Conservation (phyloP, 1,140 invertebrate genomes). For the Pseudomyrmex pallidus region DNA sequence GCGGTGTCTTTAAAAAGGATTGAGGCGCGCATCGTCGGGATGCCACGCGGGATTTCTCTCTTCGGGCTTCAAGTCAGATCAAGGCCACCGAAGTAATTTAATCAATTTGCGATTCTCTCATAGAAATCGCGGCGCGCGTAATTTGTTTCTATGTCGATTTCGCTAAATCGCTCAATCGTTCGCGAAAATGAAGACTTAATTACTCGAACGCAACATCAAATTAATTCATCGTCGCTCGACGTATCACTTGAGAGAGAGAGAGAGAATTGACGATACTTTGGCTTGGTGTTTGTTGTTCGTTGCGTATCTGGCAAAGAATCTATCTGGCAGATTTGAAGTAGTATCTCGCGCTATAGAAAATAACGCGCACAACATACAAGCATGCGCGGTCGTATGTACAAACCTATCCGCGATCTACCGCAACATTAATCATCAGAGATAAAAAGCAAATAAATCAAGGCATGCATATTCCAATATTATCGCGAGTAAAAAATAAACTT, state of each 20-base stretch:
- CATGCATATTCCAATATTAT: neutral
- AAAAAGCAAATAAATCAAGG: neutral
- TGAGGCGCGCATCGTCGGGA: slow-evolving; percentile 9
- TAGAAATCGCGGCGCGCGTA: neutral
- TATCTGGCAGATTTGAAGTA: slow-evolving; percentile 1
- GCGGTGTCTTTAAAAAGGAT: slow-evolving; percentile 7
- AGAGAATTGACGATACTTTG: slow-evolving; percentile 65
- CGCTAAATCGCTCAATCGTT: slow-evolving; percentile 1
- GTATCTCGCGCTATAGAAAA: slow-evolving; percentile 10
- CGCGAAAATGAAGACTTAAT: slow-evolving; percentile 16
- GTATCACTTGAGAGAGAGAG: no score
- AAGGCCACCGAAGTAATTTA: slow-evolving; percentile 21
- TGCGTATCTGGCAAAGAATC: slow-evolving; percentile 58
- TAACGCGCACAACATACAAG: no score
- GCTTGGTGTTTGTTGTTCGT: slow-evolving; percentile 38
- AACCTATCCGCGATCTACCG: slow-evolving; percentile 15
- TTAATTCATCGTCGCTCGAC: no score
- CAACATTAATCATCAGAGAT: slow-evolving; percentile 22
- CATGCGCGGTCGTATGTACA: neutral
- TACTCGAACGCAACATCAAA: no score
- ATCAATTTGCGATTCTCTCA: slow-evolving; percentile 22
- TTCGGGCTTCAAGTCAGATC: slow-evolving; percentile 9
- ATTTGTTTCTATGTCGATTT: neutral
- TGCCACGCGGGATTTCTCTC: neutral
- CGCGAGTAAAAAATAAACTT: no score